These are phyloP conservation scores for Paraescarpia echinospica DNA, from an alignment of 1,140 invertebrate species.

Conservation along the genomic window DNA sequence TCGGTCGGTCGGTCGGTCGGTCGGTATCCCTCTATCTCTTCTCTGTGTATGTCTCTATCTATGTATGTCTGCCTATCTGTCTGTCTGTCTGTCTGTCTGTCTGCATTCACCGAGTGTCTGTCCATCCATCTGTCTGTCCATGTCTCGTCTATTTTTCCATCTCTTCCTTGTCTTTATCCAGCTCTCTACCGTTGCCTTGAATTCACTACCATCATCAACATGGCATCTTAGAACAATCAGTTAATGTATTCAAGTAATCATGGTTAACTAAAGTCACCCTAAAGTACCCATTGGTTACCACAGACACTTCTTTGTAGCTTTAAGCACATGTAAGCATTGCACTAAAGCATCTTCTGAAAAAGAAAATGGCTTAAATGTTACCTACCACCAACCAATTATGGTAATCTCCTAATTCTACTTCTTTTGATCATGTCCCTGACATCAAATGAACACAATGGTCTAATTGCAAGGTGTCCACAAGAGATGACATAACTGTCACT, in stretches of 20 bases:
- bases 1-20: too few species aligned
- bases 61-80: neutral
- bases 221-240: neutral
- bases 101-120: too few species aligned
- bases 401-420: neutral
- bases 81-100: neutral
- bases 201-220: neutral
- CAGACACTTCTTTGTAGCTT: neutral
- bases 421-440: neutral
- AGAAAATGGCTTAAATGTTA: neutral
- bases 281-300: neutral
- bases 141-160: too few species aligned
- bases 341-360: neutral
- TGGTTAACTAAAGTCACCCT: neutral
- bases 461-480: neutral
- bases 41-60: neutral
- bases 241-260: neutral
- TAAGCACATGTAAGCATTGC: neutral
- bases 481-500: neutral
- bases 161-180: too few species aligned
- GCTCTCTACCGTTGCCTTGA: neutral
- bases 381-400: neutral
- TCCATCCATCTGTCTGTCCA: too few species aligned
- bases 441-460: neutral
- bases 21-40: neutral